Percentiles rank a stretch among this genome's conserved stretches.
phyloP scores from a whole-genome alignment of 2,888 invertebrate genomes.

The Callyntrura guangdongensis region DNA sequence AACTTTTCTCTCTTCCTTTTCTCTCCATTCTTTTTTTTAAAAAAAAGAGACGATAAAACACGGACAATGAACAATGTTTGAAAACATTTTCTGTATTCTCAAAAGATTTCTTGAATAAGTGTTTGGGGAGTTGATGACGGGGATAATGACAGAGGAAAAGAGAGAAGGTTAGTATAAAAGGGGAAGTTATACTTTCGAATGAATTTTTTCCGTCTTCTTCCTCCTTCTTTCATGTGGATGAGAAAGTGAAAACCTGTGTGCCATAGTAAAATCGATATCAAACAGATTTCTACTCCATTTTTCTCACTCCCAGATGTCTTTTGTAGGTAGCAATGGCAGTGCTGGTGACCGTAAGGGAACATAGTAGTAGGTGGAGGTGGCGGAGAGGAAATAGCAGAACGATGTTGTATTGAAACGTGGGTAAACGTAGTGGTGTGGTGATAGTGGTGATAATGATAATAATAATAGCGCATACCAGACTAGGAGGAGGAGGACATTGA shows the following conservation, averaged over 20 bases:
- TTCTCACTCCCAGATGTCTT: constrained; percentile 43
- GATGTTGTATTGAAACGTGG: constrained; percentile 68
- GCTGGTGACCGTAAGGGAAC: constrained; percentile 69
- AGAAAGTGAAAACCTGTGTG: constrained; percentile 72
- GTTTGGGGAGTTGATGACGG: constrained; percentile 69
- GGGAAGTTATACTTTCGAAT: constrained; percentile 55
- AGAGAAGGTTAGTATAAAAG: constrained; percentile 48
- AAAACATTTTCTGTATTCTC: constrained; percentile 41
- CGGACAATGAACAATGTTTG: constrained; percentile 25
- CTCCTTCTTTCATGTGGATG: constrained; percentile 69
- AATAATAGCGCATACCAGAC: constrained; percentile 68
- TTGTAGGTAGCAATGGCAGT: constrained; percentile 62
- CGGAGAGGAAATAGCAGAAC: constrained; percentile 24
- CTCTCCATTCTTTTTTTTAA: background rate
- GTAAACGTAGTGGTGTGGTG: constrained; percentile 63
- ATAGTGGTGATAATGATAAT: constrained; percentile 22
- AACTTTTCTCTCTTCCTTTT: constrained; percentile 21
- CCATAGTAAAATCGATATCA: constrained; percentile 82
- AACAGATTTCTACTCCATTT: constrained; percentile 79
- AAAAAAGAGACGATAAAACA: constrained; percentile 18
- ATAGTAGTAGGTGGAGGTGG: constrained; percentile 52
- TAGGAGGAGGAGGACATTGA: background rate
- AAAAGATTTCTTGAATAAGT: constrained; percentile 68
- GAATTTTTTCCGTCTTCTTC: constrained; percentile 44
- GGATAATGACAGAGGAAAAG: constrained; percentile 57